Base-by-base conservation (phyloP, 2,888 invertebrate genomes). In the Patella caerulea region DNA sequence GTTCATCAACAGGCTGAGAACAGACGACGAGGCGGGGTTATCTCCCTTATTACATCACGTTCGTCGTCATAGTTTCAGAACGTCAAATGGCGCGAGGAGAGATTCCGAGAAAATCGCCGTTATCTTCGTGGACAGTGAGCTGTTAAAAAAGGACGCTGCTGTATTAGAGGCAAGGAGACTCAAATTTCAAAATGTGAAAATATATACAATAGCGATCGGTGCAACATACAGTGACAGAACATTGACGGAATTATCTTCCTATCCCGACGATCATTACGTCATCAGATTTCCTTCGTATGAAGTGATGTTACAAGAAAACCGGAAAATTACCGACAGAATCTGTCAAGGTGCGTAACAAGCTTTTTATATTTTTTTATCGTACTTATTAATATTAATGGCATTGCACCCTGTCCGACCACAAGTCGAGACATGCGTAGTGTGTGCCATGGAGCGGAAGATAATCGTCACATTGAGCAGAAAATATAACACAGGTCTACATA, bases 51-150 rank as follows among this genome's bases (percentile, higher is more conserved):
- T 65, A 65, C 65, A 65, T 17, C 65, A 65, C 65, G 65, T 65
- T 19, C 65, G 65, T 24, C 65, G 65, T 12, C 65, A 65, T 65
- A 65, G 19, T 65, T 65, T 65, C 65, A 65, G 65, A 65, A 54
- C 53, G 7, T 24, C 69, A 45, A 45, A 71, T 54, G 76, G 71
- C 56, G 77, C 65, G 5, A 59, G 70, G 53, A 75, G 29, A 72
- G 72, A 14, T n/a, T 75, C 79, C 19, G 75, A 76, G 24, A 79
- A 79, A 74, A 74, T 80, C 17, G 65, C 80, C 24, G 80, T 83
- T 17, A 53, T 83, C 0, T 82, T 83, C 29, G 69, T 81, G 11
- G 80, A 79, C 52, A 75, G 75, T 12, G 56, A 72, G 15, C 72
- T 83, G 55, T 56, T 72, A 2, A 77, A 80, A 54, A 4, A 71